Percentiles rank a stretch among this genome's conserved stretches.
These are phyloP conservation scores for Porites lobata DNA, from an alignment of 92 coral and sea anemone species.

Conservation along the genomic window DNA sequence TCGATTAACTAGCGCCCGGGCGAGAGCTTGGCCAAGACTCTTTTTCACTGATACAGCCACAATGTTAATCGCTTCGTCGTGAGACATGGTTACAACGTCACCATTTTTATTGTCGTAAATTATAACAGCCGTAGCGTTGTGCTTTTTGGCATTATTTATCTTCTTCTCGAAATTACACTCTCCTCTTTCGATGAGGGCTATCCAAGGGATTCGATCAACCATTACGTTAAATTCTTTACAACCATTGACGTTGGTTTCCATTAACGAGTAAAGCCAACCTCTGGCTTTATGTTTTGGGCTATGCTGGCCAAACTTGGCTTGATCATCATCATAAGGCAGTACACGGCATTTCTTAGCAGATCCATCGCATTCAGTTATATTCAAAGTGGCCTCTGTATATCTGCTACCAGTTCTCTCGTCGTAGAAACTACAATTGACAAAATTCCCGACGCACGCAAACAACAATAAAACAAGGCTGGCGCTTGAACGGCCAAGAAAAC, in stretches of 20 bases:
- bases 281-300: constrained; percentile 73
- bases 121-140: constrained; percentile 93
- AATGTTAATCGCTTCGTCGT: constrained; percentile 64
- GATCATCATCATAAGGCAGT: constrained; percentile 36
- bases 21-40: constrained; percentile 73
- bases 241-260: constrained; percentile 70
- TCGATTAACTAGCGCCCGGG: constrained; percentile 63
- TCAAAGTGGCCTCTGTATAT: constrained; percentile 73
- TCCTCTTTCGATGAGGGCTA: constrained; percentile 91
- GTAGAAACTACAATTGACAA: constrained; percentile 68
- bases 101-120: constrained; percentile 71
- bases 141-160: constrained; percentile 86
- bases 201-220: constrained; percentile 82
- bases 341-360: constrained; percentile 61
- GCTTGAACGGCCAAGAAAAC: constrained; percentile 7
- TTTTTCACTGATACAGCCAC: constrained; percentile 72
- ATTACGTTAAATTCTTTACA: constrained; percentile 74
- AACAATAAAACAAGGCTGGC: neutral
- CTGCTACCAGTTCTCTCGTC: constrained; percentile 73
- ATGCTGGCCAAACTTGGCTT: constrained; percentile 70
- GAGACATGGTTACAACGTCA: constrained; percentile 58
- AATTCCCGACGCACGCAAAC: constrained; percentile 27
- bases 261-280: constrained; percentile 83
- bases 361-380: constrained; percentile 77
- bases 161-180: constrained; percentile 80